Percentiles rank a stretch among this genome's conserved stretches.
phyloP scores from a whole-genome alignment of 2,888 invertebrate genomes.

The Caradrina kadenii region DNA sequence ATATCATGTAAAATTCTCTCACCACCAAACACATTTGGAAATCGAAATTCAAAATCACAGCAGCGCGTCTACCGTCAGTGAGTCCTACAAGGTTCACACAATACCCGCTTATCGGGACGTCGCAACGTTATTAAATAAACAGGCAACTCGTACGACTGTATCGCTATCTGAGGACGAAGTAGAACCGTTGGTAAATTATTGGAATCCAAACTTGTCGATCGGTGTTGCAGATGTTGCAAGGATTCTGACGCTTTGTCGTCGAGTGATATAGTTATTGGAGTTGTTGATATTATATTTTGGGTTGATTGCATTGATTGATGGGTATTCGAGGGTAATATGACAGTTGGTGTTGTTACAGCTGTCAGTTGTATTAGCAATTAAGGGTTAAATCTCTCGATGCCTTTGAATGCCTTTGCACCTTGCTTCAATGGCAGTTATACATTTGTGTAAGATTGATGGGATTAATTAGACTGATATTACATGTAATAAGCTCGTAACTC shows the following conservation, averaged over 20 bases:
- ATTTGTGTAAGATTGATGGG: background rate
- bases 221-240: conserved; percentile 67
- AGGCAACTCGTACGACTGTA: conserved; percentile 73
- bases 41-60: conserved; percentile 22
- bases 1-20: conserved; percentile 8
- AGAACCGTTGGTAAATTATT: conserved; percentile 75
- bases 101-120: conserved; percentile 83
- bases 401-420: conserved; percentile 21
- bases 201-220: conserved; percentile 73
- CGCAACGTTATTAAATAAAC: conserved; percentile 88
- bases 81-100: conserved; percentile 73
- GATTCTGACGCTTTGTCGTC: conserved; percentile 53
- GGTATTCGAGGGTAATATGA: background rate
- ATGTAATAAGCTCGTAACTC: too few species aligned
- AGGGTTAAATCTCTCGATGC: background rate
- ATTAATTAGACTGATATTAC: too few species aligned
- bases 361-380: conserved; percentile 21
- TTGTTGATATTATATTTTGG: conserved; percentile 23
- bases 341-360: conserved; percentile 38
- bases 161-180: conserved; percentile 73
- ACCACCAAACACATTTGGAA: conserved; percentile 12
- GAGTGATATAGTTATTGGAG: conserved; percentile 17
- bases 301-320: conserved; percentile 26
- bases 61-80: conserved; percentile 56
- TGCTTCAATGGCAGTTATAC: background rate